Percentiles rank a stretch among this genome's conserved stretches.
These are phyloP conservation scores for Montipora cactus DNA, from an alignment of 64 coral and sea anemone species.

Conservation along the genomic window DNA sequence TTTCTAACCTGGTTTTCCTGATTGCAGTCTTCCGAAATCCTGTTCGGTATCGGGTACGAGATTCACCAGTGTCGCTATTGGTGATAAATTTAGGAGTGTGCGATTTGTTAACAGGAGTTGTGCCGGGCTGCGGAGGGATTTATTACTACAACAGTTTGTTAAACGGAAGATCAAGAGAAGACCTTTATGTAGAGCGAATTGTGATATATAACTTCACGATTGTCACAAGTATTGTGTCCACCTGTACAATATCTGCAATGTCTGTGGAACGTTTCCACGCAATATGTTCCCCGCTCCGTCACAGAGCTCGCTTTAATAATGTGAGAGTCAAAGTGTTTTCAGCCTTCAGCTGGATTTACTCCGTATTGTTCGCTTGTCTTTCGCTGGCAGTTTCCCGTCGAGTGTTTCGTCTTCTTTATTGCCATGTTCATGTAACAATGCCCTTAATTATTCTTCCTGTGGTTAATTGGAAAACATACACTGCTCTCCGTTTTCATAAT, in stretches of 20 bases:
- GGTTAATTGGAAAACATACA: too few relatives aligned
- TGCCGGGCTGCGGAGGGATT: too few relatives aligned
- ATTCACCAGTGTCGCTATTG: neutral
- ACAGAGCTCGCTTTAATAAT: too few relatives aligned
- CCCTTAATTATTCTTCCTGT: neutral
- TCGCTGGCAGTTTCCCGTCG: neutral
- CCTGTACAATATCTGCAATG: neutral
- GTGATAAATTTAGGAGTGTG: constrained; percentile 6
- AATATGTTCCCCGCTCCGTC: too few relatives aligned
- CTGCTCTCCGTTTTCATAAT: too few relatives aligned
- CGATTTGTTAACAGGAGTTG: too few relatives aligned
- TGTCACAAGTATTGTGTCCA: neutral
- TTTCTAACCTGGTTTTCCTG: constrained; percentile 7
- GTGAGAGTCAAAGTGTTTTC: too few relatives aligned
- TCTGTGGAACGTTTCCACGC: too few relatives aligned
- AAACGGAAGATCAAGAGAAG: too few relatives aligned
- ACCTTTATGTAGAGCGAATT: neutral
- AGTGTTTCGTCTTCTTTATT: neutral
- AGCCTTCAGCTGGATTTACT: too few relatives aligned
- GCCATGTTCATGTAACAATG: constrained; percentile 1
- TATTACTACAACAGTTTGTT: too few relatives aligned
- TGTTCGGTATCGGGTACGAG: neutral
- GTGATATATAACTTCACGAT: neutral
- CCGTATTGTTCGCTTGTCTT: neutral
- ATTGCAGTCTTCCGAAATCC: neutral